Conservation (phyloP, 2,888 invertebrate genomes). For the Eulithis prunata region DNA sequence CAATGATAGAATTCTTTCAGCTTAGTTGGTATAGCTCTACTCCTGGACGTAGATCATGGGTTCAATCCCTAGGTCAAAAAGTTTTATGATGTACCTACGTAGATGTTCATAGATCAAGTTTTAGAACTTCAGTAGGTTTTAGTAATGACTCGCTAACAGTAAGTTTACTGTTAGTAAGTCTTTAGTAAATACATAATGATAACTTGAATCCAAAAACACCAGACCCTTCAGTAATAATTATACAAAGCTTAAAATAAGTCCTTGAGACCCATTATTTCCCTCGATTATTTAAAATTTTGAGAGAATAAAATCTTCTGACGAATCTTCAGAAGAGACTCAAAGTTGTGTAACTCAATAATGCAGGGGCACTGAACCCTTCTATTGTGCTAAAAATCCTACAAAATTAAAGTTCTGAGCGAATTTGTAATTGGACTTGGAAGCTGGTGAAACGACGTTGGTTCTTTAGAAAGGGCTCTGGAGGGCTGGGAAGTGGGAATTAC, state of each 20-base stretch:
- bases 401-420: conserved; percentile 31
- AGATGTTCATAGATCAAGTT: no score
- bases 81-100: no score
- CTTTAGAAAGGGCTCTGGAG: conserved; percentile 11
- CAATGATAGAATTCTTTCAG: no score
- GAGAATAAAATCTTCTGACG: conserved; percentile 27
- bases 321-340: conserved; percentile 25
- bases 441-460: conserved; percentile 17
- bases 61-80: no score
- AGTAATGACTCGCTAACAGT: no score
- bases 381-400: conserved; percentile 30
- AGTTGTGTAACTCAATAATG: conserved; percentile 33
- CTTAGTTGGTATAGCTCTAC: no score
- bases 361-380: conserved; percentile 26
- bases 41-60: no score
- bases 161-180: background rate
- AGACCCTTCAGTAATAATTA: conserved; percentile 4
- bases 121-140: no score
- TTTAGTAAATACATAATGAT: background rate
- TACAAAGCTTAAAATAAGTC: conserved; percentile 28
- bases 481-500: conserved; percentile 5
- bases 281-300: conserved; percentile 19
- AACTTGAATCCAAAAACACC: background rate
- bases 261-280: conserved; percentile 12
- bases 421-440: conserved; percentile 26